phyloP scores from a whole-genome alignment of 1,140 invertebrate genomes.

The Hyposmocoma kahamanoa region DNA sequence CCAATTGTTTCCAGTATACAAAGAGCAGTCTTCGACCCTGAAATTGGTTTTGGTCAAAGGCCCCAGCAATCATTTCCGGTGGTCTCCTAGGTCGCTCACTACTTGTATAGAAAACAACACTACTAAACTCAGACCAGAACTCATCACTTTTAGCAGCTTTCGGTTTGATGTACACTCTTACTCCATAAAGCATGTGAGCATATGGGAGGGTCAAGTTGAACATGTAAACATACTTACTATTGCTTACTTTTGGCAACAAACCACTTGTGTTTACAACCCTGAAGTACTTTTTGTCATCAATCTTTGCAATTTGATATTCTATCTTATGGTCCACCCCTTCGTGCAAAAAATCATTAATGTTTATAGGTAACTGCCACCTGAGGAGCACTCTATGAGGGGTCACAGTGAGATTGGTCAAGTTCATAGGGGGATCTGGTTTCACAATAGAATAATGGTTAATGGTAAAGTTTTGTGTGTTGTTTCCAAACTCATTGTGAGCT shows the following conservation, averaged over 20 bases:
- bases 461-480: slow-evolving; percentile 56
- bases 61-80: slow-evolving; percentile 77
- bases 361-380: slow-evolving; percentile 75
- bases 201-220: slow-evolving; percentile 77
- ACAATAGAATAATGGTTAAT: slow-evolving; percentile 79
- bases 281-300: slow-evolving; percentile 74
- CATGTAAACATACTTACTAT: slow-evolving; percentile 39
- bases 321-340: slow-evolving; percentile 76
- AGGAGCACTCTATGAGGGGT: slow-evolving; percentile 75
- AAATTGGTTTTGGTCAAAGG: slow-evolving; percentile 76
- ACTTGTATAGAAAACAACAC: slow-evolving; percentile 74
- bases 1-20: slow-evolving; percentile 82
- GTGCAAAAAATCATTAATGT: slow-evolving; percentile 74
- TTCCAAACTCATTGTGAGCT: slow-evolving; percentile 74
- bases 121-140: slow-evolving; percentile 79
- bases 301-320: slow-evolving; percentile 77
- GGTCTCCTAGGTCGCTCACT: slow-evolving; percentile 76
- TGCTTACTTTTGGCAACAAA: slow-evolving; percentile 29
- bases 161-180: slow-evolving; percentile 77
- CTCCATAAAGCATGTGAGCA: slow-evolving; percentile 80
- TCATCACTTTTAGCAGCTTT: slow-evolving; percentile 67
- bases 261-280: slow-evolving; percentile 42
- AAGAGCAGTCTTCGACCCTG: slow-evolving; percentile 73
- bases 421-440: slow-evolving; percentile 74
- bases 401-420: slow-evolving; percentile 73